Evolutionary conservation across 2,113 vertebrate species (phyloP).

Genomic region (Antechinus flavipes): DNA sequence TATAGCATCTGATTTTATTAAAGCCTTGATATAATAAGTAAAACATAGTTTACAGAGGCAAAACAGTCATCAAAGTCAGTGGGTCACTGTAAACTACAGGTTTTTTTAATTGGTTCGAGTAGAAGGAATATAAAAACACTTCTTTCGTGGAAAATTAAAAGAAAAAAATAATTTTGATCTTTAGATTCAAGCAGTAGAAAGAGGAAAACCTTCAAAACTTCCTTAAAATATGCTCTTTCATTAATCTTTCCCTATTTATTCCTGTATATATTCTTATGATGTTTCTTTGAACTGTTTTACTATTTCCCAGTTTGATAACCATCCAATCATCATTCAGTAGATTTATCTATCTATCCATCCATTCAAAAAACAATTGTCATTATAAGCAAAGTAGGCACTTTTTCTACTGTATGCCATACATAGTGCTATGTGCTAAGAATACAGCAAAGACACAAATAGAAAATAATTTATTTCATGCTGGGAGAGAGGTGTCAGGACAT

Average conservation of each 20-base stretch:
- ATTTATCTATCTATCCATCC: background rate
- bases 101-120: background rate
- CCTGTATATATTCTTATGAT: background rate
- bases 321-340: background rate
- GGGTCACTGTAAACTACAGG: background rate
- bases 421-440: background rate
- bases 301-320: background rate
- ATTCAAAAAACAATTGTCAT: too few species aligned
- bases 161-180: background rate
- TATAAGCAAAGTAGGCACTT: background rate
- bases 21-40: constrained; percentile 51
- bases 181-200: background rate
- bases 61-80: background rate
- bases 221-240: background rate
- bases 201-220: background rate
- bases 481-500: background rate
- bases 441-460: background rate
- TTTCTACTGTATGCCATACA: background rate
- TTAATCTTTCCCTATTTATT: background rate
- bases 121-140: constrained; percentile 34
- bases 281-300: background rate
- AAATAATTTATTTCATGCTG: background rate
- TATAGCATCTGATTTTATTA: constrained; percentile 68
- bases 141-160: background rate
- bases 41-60: constrained; percentile 34